A percentile compares a stretch with the other conserved stretches of the same genome.
Evolutionary conservation across 23 tunicate species (phyloP).

Genomic region (Halocynthia roretzi): DNA sequence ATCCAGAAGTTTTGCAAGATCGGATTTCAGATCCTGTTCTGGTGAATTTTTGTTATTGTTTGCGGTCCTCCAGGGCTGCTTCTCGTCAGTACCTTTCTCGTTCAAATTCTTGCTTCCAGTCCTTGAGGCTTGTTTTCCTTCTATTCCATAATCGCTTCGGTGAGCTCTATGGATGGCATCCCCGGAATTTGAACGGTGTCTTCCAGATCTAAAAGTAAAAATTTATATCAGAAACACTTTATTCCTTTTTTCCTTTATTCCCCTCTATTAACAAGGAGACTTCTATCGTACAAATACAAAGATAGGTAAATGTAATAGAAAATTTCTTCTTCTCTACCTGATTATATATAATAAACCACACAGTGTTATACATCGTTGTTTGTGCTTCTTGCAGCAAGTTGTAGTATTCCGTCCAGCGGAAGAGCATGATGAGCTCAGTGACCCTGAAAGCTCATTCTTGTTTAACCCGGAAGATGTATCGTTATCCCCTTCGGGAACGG

Average conservation of each 20-base stretch:
- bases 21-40: not conserved
- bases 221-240: not conserved
- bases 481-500: conserved; percentile 13
- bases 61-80: conserved; percentile 3
- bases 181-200: too few species aligned
- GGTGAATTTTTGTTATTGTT: conserved; percentile 13
- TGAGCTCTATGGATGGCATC: too few species aligned
- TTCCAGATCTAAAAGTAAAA: too few species aligned
- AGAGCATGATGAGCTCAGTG: conserved; percentile 11
- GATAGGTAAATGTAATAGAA: too few species aligned
- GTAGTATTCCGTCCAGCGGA: conserved; percentile 13
- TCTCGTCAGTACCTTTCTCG: not conserved
- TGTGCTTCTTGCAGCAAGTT: conserved; percentile 20
- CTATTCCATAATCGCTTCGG: too few species aligned
- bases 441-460: conserved; percentile 14
- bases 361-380: conserved; percentile 15
- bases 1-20: conserved; percentile 18
- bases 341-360: conserved; percentile 12
- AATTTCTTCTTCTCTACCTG: conserved; percentile 20
- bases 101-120: too few species aligned
- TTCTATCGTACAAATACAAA: too few species aligned
- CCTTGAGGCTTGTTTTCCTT: too few species aligned
- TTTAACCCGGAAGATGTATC: not conserved
- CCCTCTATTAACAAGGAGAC: not conserved
- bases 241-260: not conserved